Conservation (phyloP, 2,888 invertebrate genomes). For the Athetis lepigone region DNA sequence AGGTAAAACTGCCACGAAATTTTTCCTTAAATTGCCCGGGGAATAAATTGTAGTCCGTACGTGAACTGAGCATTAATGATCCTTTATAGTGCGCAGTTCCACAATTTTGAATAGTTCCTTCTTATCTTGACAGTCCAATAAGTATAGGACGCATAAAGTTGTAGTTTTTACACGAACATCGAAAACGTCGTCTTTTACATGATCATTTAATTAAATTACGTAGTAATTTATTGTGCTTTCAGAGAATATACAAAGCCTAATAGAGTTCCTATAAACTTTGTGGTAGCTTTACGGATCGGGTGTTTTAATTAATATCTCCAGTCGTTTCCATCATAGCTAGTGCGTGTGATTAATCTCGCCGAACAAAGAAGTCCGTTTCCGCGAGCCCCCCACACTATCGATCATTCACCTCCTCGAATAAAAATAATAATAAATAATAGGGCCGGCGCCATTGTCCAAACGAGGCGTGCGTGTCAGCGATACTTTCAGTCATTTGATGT, state of each 20-base stretch:
- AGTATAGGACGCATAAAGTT: slow-evolving; percentile 38
- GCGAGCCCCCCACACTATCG: slow-evolving; percentile 84
- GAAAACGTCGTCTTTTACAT: slow-evolving; percentile 5
- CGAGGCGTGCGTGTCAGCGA: slow-evolving; percentile 83
- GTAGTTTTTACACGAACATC: slow-evolving; percentile 14
- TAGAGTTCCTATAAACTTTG: slow-evolving; percentile 35
- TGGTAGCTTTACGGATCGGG: slow-evolving; percentile 69
- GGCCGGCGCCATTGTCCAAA: slow-evolving; percentile 84
- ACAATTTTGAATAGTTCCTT: slow-evolving; percentile 70
- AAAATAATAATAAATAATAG: slow-evolving; percentile 89
- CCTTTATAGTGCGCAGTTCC: slow-evolving; percentile 68
- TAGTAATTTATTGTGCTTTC: slow-evolving; percentile 4
- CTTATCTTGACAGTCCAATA: slow-evolving; percentile 60
- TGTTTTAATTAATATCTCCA: slow-evolving; percentile 84
- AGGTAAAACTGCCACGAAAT: slow-evolving; percentile 82
- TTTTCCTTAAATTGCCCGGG: slow-evolving; percentile 82
- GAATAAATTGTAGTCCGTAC: slow-evolving; percentile 84
- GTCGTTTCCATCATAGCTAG: slow-evolving; percentile 80
- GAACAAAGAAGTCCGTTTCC: slow-evolving; percentile 87
- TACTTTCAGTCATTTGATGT: slow-evolving; percentile 76
- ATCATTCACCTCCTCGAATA: slow-evolving; percentile 87
- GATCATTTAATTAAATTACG: slow-evolving; percentile 23
- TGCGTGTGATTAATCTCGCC: slow-evolving; percentile 86
- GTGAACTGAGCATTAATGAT: slow-evolving; percentile 79
- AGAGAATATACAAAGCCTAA: slow-evolving; percentile 11